Percentiles rank a stretch among this genome's conserved stretches.
These are phyloP conservation scores for Cairina moschata DNA, from an alignment of 2,113 vertebrate genomes.

Conservation along the genomic window DNA sequence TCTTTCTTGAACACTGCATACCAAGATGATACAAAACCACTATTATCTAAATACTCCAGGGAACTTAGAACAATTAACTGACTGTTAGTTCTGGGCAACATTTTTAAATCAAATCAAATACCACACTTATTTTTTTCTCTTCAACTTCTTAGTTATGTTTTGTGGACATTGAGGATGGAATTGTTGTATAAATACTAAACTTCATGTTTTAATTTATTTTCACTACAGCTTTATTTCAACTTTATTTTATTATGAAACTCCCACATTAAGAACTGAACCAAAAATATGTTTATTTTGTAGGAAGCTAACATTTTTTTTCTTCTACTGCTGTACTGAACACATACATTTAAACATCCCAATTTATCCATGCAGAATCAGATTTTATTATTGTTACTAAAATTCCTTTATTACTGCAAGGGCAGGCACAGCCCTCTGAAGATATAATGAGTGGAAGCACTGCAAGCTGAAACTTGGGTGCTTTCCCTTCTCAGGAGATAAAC, in stretches of 20 bases:
- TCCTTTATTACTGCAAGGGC: rapidly evolving
- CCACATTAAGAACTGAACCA: neutral
- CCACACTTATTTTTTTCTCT: neutral
- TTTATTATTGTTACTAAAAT: neutral
- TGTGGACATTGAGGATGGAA: neutral
- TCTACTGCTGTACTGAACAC: neutral
- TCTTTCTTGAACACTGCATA: neutral
- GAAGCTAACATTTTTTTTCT: neutral
- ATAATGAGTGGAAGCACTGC: neutral
- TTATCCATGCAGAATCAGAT: neutral
- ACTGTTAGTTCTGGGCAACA: neutral
- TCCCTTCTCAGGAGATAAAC: neutral
- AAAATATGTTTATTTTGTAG: neutral
- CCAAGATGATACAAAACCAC: neutral
- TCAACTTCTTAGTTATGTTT: neutral
- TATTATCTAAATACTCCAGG: neutral
- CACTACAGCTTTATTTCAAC: neutral
- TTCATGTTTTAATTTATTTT: constrained; percentile 11
- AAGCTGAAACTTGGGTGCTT: neutral
- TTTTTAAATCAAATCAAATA: constrained; percentile 17
- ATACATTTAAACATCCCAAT: neutral
- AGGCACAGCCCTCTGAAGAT: neutral
- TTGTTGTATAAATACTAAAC: neutral
- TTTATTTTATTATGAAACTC: neutral
- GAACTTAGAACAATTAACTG: constrained; percentile 15